Base-by-base conservation (phyloP, 2,113 vertebrate species). In the Eretmochelys imbricata region DNA sequence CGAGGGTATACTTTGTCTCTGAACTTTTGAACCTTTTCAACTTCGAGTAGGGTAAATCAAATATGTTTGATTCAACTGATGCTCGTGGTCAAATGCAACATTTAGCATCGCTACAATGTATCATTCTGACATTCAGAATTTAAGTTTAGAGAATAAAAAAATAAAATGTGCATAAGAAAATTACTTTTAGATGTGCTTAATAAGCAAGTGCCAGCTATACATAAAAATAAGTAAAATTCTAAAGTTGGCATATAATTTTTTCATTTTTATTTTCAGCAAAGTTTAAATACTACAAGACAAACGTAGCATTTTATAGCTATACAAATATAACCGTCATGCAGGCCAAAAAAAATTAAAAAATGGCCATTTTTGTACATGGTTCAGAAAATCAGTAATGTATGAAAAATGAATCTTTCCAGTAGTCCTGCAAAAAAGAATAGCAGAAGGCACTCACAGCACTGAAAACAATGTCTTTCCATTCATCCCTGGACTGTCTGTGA, bases 121-220 rank as follows among this genome's bases (percentile, higher is more conserved):
- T 35, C 3, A 27, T 46, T 31, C 38, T 49, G 92, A 84, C 84
- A 92, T 57, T 22, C 27, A 10, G 5, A 35, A 49, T 85, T 89
- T 92, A 0, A 0, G 84, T 84, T 91, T 80, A 38, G 9, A 91
- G 81, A 80, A 88, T 75, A 50, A 49, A 83, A 91, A 93, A 86
- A 38, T 93, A 46, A 65, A 93, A 95, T 76, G 89, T 94, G 78
- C 75, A 50, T 76, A 80, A 1, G 54, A 81, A 87, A 85, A 88
- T 59, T 11, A 59, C 13, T 13, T 59, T 59, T 29, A 89, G 49
- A 93, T 72, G 86, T 49, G 93, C 76, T 85, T 76, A 82, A 50
- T 93, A 87, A 89, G 29, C 57, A 95, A 93, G 79, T 88, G 81
- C 50, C 12, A 1, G 4, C 38, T 16, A 46, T 17, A 78, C n/a